phyloP scores from a whole-genome alignment of 2,888 invertebrate genomes.

The Drosophila melanocephala region DNA sequence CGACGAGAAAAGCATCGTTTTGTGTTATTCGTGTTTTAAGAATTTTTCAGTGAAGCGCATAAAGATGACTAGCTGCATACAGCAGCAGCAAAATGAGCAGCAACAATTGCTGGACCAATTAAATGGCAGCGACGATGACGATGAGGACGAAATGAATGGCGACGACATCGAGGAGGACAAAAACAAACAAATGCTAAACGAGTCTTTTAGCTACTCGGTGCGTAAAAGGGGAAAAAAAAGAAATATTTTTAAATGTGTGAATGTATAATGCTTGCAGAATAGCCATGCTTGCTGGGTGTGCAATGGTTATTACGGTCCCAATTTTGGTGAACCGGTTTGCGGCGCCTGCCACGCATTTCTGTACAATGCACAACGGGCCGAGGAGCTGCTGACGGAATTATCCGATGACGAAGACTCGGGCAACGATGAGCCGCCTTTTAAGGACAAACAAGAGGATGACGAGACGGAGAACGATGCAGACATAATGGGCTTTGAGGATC shows the following conservation, averaged over 20 bases:
- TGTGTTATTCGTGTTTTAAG: conserved; percentile 26
- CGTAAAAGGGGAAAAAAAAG: conserved; percentile 51
- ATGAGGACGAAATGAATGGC: conserved; percentile 50
- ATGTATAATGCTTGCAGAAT: conserved; percentile 63
- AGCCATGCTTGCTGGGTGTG: conserved; percentile 90
- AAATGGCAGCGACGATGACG: conserved; percentile 65
- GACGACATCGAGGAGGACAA: conserved; percentile 54
- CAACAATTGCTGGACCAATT: conserved; percentile 63
- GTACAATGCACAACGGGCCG: conserved; percentile 89
- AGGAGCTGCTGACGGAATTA: conserved; percentile 84
- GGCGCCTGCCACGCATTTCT: conserved; percentile 96
- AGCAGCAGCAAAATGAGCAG: conserved; percentile 76
- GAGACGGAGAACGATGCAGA: conserved; percentile 81
- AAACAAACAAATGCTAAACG: conserved; percentile 52
- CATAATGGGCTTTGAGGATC: conserved; percentile 77
- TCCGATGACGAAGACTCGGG: conserved; percentile 96
- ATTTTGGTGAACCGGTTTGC: conserved; percentile 96
- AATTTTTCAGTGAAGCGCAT: conserved; percentile 39
- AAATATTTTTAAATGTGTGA: neutral
- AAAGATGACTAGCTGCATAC: conserved; percentile 78
- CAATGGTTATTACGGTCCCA: conserved; percentile 96
- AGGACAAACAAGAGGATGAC: conserved; percentile 84
- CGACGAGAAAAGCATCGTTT: conserved; percentile 34
- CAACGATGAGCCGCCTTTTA: conserved; percentile 93
- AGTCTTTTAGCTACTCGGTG: conserved; percentile 81